Conservation (phyloP, 2,113 vertebrate genomes). For the Phylloscopus trochilus region DNA sequence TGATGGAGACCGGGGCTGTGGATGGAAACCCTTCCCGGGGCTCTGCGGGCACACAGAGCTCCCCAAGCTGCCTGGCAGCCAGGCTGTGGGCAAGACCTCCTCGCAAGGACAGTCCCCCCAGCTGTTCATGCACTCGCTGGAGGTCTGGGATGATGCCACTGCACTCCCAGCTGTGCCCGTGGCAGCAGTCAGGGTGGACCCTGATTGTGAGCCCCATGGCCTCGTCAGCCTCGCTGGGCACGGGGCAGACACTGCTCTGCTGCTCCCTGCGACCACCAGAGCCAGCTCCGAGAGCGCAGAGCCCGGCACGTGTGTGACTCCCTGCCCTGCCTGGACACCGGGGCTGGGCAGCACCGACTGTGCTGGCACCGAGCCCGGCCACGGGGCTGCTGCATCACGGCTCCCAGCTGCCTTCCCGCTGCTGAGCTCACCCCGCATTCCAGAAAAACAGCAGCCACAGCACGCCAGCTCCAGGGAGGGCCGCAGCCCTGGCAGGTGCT, state of each 20-base stretch:
- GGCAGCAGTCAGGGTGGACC: background rate
- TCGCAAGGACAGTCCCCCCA: background rate
- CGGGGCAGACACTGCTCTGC: background rate
- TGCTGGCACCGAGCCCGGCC: background rate
- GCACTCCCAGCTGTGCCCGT: fast-evolving
- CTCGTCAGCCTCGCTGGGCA: background rate
- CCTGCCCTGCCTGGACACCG: background rate
- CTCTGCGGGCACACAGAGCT: background rate
- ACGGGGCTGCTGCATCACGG: background rate
- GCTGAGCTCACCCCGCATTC: background rate
- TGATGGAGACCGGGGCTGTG: fast-evolving
- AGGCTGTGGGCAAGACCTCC: background rate
- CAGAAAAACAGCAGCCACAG: background rate
- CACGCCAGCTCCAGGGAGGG: background rate
- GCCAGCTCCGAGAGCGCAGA: background rate
- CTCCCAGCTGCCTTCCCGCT: background rate
- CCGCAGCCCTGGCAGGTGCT: fast-evolving
- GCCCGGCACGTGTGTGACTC: fast-evolving
- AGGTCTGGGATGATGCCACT: background rate
- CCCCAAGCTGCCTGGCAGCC: background rate
- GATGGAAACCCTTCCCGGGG: fast-evolving
- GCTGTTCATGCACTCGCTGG: background rate
- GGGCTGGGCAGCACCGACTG: background rate
- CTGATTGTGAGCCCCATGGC: background rate
- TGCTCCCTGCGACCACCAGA: background rate